Base-by-base conservation (phyloP, 2,113 vertebrate genomes). In the Collichthys lucidus region DNA sequence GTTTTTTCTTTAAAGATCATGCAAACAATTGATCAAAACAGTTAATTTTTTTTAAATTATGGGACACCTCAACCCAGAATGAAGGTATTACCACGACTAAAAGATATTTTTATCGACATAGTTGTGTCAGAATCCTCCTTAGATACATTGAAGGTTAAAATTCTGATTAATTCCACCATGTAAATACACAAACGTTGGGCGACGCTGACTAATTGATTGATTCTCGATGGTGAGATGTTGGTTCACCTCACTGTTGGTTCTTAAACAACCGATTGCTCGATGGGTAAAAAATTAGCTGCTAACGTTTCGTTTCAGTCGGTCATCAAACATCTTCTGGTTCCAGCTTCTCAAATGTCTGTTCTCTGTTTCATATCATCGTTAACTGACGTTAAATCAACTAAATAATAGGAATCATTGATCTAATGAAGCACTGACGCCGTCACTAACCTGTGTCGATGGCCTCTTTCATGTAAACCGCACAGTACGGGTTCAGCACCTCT, bases 381-480 rank as follows among this genome's bases (percentile, higher is more conserved):
- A 71, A 8, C 5, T 26, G 29, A 9, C 14, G 6, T 24, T 60
- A 19, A 10, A 60, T 19, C 17, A 11, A 22, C 11, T 35, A 24
- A 49, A 29, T 66, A 5, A 50, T 16, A 31, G 35, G 14, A 10
- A 5, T 3, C 17, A 40, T 8, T 22, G 11, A 12, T 26, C 10
- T 19, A 44, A 71, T 35, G 35, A 35, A 35, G 35, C 35, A 35
- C 1, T 40, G 35, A 40, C 1, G 35, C 35, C 7, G 14, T 42
- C 29, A 60, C 91, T 69, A 0, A 98, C 98, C 98, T 89, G 98
- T 97, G 67, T 99, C 96, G 7, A 98, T 90, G 0, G 95, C 96
- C 85, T 99, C 98, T 89, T 99, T 99, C 83, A 99, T 97, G 78
- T 98, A 96, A 44, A 99, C 97, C 0, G 97, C 98, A 0, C 98